phyloP scores from a whole-genome alignment of 2,113 vertebrate species.

The Lethenteron reissneri region DNA sequence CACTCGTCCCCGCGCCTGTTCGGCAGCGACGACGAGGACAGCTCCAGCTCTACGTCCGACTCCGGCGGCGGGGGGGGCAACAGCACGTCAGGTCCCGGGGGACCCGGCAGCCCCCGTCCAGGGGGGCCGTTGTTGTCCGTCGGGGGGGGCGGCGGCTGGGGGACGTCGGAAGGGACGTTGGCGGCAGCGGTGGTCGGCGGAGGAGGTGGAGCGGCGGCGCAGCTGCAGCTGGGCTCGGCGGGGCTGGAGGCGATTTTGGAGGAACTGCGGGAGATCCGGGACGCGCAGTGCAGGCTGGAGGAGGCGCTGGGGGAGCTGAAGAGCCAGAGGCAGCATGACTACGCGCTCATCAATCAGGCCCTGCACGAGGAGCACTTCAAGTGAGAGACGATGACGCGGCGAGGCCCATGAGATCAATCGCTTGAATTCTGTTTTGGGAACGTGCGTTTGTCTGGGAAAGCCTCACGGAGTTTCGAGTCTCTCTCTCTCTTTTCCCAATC shows the following conservation, averaged over 20 bases:
- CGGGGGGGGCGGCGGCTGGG: too few relatives aligned
- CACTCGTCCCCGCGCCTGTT: conserved; percentile 90
- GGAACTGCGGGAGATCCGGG: conserved; percentile 77
- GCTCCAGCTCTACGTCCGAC: conserved; percentile 69
- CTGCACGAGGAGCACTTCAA: conserved; percentile 83
- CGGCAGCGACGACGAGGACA: conserved; percentile 65
- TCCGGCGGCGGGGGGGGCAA: conserved; percentile 46
- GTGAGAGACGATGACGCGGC: conserved; percentile 17
- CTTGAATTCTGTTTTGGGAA: too few relatives aligned
- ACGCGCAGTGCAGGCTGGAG: conserved; percentile 68
- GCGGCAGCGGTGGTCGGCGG: conserved; percentile 21
- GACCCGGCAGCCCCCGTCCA: too few relatives aligned
- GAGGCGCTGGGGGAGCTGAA: conserved; percentile 89
- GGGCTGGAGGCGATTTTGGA: conserved; percentile 52
- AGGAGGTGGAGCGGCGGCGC: conserved; percentile 29
- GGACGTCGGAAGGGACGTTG: too few relatives aligned
- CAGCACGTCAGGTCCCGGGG: conserved; percentile 26
- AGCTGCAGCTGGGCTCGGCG: conserved; percentile 44
- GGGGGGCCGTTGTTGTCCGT: too few relatives aligned
- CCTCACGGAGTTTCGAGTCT: too few relatives aligned
- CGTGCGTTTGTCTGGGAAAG: too few relatives aligned
- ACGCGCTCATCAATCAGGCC: conserved; percentile 91
- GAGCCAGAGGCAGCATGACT: conserved; percentile 69
- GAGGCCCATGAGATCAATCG: too few relatives aligned
- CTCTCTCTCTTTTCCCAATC: too few relatives aligned